Evolutionary conservation across 2,797 vertebrate species (phyloP).

Genomic region (Discoglossus pictus): DNA sequence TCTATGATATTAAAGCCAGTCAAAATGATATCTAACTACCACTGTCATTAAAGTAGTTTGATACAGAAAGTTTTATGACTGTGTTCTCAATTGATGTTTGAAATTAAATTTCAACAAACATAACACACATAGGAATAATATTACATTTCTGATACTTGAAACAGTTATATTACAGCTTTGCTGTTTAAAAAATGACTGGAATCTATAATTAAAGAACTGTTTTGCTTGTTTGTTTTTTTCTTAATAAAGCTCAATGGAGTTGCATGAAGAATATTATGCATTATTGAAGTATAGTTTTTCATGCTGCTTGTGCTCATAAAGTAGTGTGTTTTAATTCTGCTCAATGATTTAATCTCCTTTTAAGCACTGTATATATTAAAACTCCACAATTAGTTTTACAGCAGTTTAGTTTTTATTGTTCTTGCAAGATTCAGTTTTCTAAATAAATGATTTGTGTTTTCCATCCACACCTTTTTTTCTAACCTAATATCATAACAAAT

Average conservation of each 20-base stretch:
- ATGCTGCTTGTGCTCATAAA: constrained; percentile 17
- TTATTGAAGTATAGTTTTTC: constrained; percentile 3
- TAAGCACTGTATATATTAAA: constrained; percentile 20
- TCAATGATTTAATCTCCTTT: constrained; percentile 29
- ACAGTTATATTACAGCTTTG: constrained; percentile 6
- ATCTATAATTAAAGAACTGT: constrained; percentile 30
- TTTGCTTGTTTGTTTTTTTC: no score
- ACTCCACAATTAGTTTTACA: constrained; percentile 20
- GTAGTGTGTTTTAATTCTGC: neutral
- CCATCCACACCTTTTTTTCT: constrained; percentile 23
- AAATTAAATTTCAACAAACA: constrained; percentile 26
- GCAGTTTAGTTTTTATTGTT: constrained; percentile 24
- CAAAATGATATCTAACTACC: constrained; percentile 16
- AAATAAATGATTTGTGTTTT: constrained; percentile 14
- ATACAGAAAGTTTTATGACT: constrained; percentile 27
- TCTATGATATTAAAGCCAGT: neutral
- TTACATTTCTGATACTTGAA: neutral
- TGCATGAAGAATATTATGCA: neutral
- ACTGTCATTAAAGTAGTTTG: constrained; percentile 30
- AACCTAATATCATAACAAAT: constrained; percentile 34
- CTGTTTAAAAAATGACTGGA: constrained; percentile 22
- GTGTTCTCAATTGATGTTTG: constrained; percentile 7
- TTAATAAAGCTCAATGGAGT: constrained; percentile 20
- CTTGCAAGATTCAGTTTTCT: constrained; percentile 4
- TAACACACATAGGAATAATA: constrained; percentile 23